Evolutionary conservation across 2,797 vertebrate genomes (phyloP), one percentile per base, ranked within the genome.

Genomic region (Eulemur coronatus): DNA sequence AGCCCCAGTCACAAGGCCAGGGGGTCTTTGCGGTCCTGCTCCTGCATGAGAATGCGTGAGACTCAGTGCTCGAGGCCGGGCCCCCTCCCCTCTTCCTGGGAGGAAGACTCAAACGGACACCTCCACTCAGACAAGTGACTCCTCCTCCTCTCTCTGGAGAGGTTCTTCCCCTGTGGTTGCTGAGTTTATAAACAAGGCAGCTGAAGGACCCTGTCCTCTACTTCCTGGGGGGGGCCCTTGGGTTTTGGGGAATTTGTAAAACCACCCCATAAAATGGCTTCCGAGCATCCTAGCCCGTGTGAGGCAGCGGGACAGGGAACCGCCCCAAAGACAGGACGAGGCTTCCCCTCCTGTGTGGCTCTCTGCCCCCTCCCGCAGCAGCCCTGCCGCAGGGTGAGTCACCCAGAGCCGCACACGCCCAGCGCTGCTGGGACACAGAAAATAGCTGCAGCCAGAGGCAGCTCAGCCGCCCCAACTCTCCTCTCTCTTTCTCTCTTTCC

Each of bases 1-100:
- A 4, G 13, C 14, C 12, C 1, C 0, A 4, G 2, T 17, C 75
- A 0, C 8, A 4, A 0, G 18, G 18, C 12, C 24, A 0, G 0
- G 0, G 2, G 28, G 20, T 26, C 63, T n/a, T 57, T 3, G n/a
- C 10, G 0, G 0, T 55, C 22, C 1, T 2, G 12, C 48, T 61
- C 35, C n/a, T 1, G 0, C 33, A 8, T 35, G 5, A n/a, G 26
- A 43, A 20, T 41, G 2, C 0, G 4, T 13, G 10, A 3, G 48
- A 26, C 20, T 93, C 50, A 18, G 0, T 2, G 33, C 48, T 76
- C 8, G 12, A 22, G 30, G 38, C 9, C 22, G 4, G 28, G 11
- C 46, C 1, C 7, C 72, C 5, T 48, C 22, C 26, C 11, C 17
- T 52, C 4, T 46, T 91, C 33, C 55, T 55, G 35, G 73, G 30